Evolutionary conservation across 2,797 vertebrate genomes (phyloP), one percentile per base, ranked within the genome.

Genomic region (Hydrocynus forskahlii): DNA sequence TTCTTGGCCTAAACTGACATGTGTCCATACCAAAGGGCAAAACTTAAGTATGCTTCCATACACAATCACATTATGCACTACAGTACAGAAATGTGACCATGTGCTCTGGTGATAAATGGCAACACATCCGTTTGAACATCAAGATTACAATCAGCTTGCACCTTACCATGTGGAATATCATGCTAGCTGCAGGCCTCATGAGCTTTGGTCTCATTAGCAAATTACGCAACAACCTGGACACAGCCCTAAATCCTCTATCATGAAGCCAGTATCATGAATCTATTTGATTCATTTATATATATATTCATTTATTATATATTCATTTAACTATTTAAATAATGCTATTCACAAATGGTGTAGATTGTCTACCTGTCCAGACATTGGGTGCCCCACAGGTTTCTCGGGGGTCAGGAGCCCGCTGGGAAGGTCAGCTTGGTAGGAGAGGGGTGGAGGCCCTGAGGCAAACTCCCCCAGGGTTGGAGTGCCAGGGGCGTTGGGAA

Each of bases 351-450:
- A 64, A 23, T 7, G n/a, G 16, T 62, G n/a, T 10, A 23, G 7
- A 73, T 38, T 2, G 21, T 7, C 6, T 71, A 87, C 86, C 92
- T 96, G 95, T 86, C 93, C 79, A 0, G 89, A 45, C 79, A 95
- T 90, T 64, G 94, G 86, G 9, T 89, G 90, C 59, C 90, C 86
- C 0, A 95, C 93, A 70, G 93, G 83, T 84, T 96, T 96, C 83
- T 96, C 96, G 0, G 95, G 88, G 43, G 90, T 92, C 85, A 95
- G 86, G 81, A 96, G 91, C 21, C 92, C 84, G 8, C 90, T 88
- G 0, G 95, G 92, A 80, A 97, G 94, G 88, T 97, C 97, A 0
- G 96, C 85, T 81, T 95, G 96, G 81, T 97, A 98, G 79, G 96
- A 93, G 73, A 96, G 88, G 0, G 96, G 93, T 0, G 67, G 95